Base-by-base conservation (phyloP, 1,140 invertebrate genomes). In the Ostrea edulis region DNA sequence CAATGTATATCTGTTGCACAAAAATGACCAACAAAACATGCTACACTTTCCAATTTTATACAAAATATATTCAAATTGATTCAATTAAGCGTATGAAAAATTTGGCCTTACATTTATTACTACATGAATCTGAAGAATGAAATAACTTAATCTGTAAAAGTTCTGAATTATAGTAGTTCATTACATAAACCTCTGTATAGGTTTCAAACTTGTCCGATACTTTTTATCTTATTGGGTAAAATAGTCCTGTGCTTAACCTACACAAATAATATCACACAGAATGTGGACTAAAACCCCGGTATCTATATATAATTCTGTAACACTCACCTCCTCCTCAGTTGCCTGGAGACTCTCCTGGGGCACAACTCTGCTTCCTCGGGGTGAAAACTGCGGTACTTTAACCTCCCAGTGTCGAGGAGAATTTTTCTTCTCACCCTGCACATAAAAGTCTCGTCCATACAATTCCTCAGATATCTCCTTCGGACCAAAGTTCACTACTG, bases 1-100 rank as follows among this genome's bases (percentile, higher is more conserved):
- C 86, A 82, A 93, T 90, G 90, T 93, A 93, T 58, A 94, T 93
- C 93, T 94, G 91, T 85, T 53, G 29, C 82, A 54, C 29, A 83
- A 83, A 83, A 53, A 83, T 12, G 9, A 25, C 17, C 82, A 83
- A 83, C 44, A 77, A 77, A 62, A 77, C 29, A 77, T 29, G 68
- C 68, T 77, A 29, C 68, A 77, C 29, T 77, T 77, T 29, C n/a
- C n/a, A 62, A 62, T 62, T 62, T 8, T 55, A 55, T 20, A 62
- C 8, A 17, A 17, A 62, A 20, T 17, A 62, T 2, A 44, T 1
- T 44, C 35, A 44, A 44, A 44, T 44, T 44, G 35, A 44, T 44
- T 44, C 35, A 44, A 44, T 44, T 2, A 44, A 44, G 35, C 5
- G 35, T 5, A 44, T 44, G 35, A 44, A 44, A 44, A 1, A 44